Percentiles rank a stretch among this genome's conserved stretches.
Evolutionary conservation across 1,140 invertebrate species (phyloP).

Genomic region (Steinernema khuongi): DNA sequence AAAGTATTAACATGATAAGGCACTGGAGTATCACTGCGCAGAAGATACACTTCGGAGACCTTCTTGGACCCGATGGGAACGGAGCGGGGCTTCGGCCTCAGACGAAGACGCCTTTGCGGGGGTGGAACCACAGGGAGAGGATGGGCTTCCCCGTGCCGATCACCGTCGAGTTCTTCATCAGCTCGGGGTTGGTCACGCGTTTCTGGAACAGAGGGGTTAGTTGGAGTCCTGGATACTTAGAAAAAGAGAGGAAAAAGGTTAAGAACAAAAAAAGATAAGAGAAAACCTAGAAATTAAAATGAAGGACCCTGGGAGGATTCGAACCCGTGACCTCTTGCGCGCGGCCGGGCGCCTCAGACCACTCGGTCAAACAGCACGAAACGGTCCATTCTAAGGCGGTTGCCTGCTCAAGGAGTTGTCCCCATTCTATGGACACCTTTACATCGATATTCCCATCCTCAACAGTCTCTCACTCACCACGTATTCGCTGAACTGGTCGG

Average conservation of each 20-base stretch:
- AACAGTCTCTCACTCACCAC: too few species aligned
- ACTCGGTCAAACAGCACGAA: too few species aligned
- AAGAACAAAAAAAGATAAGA: too few species aligned
- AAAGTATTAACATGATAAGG: neutral
- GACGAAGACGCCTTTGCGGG: slow-evolving; percentile 10
- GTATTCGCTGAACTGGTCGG: slow-evolving; percentile 3
- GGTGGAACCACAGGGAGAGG: slow-evolving; percentile 6
- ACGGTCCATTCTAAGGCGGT: too few species aligned
- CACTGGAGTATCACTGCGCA: neutral
- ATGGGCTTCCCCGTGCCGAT: neutral
- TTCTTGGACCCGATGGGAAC: neutral
- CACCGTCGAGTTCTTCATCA: neutral
- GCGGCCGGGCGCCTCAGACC: too few species aligned
- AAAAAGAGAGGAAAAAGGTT: too few species aligned
- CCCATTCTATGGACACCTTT: too few species aligned
- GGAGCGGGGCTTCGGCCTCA: neutral
- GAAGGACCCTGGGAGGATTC: neutral
- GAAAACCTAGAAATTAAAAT: too few species aligned
- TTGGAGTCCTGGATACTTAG: too few species aligned
- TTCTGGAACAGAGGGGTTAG: neutral
- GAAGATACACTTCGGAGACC: neutral
- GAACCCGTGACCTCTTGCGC: too few species aligned
- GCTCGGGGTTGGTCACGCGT: neutral
- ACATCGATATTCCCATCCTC: too few species aligned
- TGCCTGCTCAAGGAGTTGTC: too few species aligned